Conservation (phyloP, 2,797 vertebrate species). For the Psittacula derbiana region DNA sequence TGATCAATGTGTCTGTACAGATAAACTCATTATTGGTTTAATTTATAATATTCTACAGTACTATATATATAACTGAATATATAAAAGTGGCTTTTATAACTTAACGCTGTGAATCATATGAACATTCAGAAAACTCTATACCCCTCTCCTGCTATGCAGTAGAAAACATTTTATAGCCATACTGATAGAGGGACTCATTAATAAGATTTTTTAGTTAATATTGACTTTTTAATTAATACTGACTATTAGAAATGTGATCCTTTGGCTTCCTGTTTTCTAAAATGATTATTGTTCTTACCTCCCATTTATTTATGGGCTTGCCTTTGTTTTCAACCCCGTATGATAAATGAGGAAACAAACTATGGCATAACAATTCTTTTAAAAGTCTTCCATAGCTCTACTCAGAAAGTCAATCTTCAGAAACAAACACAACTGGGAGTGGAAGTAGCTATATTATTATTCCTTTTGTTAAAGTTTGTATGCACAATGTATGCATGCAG, state of each 20-base stretch:
- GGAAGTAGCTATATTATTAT: background rate
- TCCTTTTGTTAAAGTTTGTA: background rate
- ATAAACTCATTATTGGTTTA: background rate
- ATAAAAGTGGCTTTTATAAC: background rate
- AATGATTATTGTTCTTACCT: conserved; percentile 12
- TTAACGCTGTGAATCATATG: background rate
- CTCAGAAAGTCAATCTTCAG: conserved; percentile 30
- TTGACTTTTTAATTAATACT: background rate
- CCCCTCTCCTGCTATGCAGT: background rate
- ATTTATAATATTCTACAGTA: background rate
- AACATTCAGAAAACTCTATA: background rate
- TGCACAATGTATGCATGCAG: background rate
- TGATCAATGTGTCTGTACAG: background rate
- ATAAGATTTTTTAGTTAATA: background rate
- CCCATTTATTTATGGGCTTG: conserved; percentile 1
- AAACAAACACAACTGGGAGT: background rate
- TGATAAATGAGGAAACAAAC: conserved; percentile 27
- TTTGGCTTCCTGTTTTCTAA: background rate
- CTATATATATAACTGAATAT: background rate
- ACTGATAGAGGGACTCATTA: background rate
- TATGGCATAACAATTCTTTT: conserved; percentile 1
- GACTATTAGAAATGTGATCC: conserved; percentile 2
- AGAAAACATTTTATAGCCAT: background rate
- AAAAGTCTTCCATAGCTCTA: conserved; percentile 4
- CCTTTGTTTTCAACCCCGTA: conserved; percentile 18